Evolutionary conservation across 2,888 invertebrate species (phyloP).

Genomic region (Neoaliturus tenellus): DNA sequence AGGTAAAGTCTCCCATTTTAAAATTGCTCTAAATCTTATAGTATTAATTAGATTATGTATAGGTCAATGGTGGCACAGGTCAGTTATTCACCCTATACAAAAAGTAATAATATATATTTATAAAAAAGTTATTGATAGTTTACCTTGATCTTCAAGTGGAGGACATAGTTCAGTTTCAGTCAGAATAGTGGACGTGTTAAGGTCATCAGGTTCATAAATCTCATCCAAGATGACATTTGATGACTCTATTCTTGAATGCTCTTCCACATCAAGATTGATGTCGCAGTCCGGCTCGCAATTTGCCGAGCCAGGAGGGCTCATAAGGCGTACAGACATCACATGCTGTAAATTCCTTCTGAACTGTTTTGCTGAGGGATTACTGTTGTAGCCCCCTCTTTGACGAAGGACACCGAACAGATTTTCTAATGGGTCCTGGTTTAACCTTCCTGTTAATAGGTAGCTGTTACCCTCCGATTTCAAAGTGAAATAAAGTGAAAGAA

Average conservation of each 20-base stretch:
- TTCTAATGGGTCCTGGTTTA: slow-evolving; percentile 32
- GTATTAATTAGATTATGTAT: no score
- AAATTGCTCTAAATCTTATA: no score
- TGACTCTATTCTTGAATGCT: no score
- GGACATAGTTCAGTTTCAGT: not conserved
- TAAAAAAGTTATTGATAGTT: not conserved
- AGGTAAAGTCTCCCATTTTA: no score
- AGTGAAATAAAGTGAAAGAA: not conserved
- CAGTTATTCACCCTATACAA: no score
- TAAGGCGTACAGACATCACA: not conserved
- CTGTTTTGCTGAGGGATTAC: slow-evolving; percentile 18
- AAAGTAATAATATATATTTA: not conserved
- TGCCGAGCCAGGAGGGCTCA: slow-evolving; percentile 7
- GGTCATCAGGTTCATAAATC: not conserved
- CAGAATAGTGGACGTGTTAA: not conserved
- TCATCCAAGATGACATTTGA: not conserved
- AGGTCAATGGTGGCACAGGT: no score
- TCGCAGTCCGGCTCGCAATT: slow-evolving; percentile 27
- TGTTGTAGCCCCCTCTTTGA: slow-evolving; percentile 24
- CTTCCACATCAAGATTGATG: not conserved
- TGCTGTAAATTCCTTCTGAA: slow-evolving; percentile 33
- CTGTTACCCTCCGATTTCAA: not conserved
- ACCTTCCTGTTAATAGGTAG: not conserved
- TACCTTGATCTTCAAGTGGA: not conserved
- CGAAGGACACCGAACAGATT: slow-evolving; percentile 33